Base-by-base conservation (phyloP, 2,113 vertebrate species). In the Percopsis transmontana region DNA sequence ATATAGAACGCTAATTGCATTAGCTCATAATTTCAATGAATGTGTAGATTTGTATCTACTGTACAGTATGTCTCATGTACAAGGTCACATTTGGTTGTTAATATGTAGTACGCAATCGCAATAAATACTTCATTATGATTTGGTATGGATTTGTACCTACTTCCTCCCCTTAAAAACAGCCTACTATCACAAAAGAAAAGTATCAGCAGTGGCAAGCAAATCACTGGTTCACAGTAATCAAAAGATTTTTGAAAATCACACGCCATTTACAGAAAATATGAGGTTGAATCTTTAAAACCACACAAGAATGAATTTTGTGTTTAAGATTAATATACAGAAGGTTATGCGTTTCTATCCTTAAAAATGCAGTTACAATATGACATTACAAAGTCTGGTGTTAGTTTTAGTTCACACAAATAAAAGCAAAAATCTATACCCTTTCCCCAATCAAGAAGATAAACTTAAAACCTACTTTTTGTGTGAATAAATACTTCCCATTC, bases 141-240 rank as follows among this genome's bases (percentile, higher is more conserved):
- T 33, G 27, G 27, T 33, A 4, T 33, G 27, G 27, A 33, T 33
- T 33, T 33, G 3, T 7, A 4, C 27, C 5, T 4, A 7, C 27
- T 7, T 7, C 27, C 27, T 7, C 8, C 8, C 27, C 27, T 33
- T 33, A 33, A 33, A 33, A 33, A 33, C 27, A 33, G 27, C 27
- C 27, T 33, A 33, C 3, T 33, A 33, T 33, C 7, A 14, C 52
- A 45, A 62, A 8, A 59, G 54, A 21, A 55, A 2, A 20, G 19
- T 12, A 21, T 52, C 19, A 3, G 11, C 33, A 51, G 19, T 11
- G 12, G 5, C 18, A 51, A 1, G 7, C 19, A 41, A 4, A 2
- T 18, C 47, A 54, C 27, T 62, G 55, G 27, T 13, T 53, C 20
- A 58, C 39, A 33, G 20, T 50, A 63, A 59, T 39, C 33, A n/a